Evolutionary conservation across 2,113 vertebrate genomes (phyloP).

Genomic region (Heterotilapia buettikoferi): DNA sequence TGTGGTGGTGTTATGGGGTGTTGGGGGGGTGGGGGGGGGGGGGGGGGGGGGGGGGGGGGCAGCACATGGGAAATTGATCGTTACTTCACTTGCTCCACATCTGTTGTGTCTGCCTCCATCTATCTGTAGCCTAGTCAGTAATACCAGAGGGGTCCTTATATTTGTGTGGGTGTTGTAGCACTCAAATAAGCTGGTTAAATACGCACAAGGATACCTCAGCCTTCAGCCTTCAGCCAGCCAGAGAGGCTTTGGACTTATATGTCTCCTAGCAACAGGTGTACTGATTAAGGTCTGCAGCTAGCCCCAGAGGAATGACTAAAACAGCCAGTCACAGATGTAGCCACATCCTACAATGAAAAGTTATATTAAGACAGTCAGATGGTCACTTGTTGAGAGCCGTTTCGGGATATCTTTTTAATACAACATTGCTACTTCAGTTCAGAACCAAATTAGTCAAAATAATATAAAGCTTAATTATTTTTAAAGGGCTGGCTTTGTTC

Average conservation of each 20-base stretch:
- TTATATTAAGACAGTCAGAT: background rate
- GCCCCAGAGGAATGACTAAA: slow-evolving; percentile 55
- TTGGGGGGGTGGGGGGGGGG: background rate
- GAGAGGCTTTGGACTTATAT: slow-evolving; percentile 76
- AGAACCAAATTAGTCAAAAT: background rate
- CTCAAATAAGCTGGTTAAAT: slow-evolving; percentile 83
- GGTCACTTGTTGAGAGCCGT: background rate
- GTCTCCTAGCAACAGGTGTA: slow-evolving; percentile 83
- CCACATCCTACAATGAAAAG: background rate
- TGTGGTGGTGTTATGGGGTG: too few species aligned
- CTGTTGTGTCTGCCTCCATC: slow-evolving; percentile 5
- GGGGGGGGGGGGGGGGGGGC: background rate
- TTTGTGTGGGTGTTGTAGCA: slow-evolving; percentile 68
- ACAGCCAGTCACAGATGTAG: slow-evolving; percentile 12
- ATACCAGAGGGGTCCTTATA: slow-evolving; percentile 53
- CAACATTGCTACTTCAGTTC: background rate
- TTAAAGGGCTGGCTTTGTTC: background rate
- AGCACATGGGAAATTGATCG: background rate
- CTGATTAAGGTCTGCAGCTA: slow-evolving; percentile 68
- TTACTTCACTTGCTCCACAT: background rate
- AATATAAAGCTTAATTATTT: background rate
- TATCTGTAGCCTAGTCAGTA: slow-evolving; percentile 23
- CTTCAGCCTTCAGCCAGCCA: slow-evolving; percentile 72
- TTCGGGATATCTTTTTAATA: background rate
- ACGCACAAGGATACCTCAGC: slow-evolving; percentile 73